phyloP scores from a whole-genome alignment of 2,113 vertebrate genomes.

The Podilymbus podiceps region DNA sequence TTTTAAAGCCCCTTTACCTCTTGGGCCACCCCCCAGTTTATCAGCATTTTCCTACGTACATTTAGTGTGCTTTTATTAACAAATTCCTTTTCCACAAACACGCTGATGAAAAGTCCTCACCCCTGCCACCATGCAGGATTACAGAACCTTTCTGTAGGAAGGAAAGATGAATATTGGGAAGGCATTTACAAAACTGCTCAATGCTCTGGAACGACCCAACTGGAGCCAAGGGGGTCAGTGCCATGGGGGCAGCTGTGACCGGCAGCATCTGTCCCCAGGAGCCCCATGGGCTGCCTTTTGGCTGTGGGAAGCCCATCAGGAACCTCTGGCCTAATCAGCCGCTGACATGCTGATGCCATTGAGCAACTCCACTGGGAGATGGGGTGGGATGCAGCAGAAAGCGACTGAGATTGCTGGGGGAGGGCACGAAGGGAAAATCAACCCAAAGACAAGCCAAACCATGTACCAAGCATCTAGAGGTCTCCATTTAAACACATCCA shows the following conservation, averaged over 20 bases:
- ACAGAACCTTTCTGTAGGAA: not conserved
- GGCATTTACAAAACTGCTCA: not conserved
- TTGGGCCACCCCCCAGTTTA: not conserved
- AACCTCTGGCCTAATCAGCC: constrained; percentile 31
- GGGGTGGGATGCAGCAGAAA: not conserved
- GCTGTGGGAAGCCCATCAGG: not conserved
- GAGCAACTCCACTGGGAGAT: not conserved
- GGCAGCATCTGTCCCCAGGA: not conserved
- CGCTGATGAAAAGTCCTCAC: not conserved
- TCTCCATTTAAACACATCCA: not conserved
- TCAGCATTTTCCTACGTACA: not conserved
- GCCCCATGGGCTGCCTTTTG: accelerated
- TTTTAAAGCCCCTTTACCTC: not conserved
- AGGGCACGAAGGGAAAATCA: not conserved
- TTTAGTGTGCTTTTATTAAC: not conserved
- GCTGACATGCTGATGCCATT: not conserved
- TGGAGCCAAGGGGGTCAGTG: not conserved
- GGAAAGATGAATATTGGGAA: not conserved
- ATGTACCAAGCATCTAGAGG: accelerated
- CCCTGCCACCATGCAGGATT: not conserved
- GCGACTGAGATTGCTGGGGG: not conserved
- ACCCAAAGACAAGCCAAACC: not conserved
- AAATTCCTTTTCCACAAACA: not conserved
- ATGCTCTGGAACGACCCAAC: not conserved
- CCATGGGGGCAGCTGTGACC: no score